Evolutionary conservation across 2,888 invertebrate species (phyloP).

Genomic region (Cryptus viduatorius): DNA sequence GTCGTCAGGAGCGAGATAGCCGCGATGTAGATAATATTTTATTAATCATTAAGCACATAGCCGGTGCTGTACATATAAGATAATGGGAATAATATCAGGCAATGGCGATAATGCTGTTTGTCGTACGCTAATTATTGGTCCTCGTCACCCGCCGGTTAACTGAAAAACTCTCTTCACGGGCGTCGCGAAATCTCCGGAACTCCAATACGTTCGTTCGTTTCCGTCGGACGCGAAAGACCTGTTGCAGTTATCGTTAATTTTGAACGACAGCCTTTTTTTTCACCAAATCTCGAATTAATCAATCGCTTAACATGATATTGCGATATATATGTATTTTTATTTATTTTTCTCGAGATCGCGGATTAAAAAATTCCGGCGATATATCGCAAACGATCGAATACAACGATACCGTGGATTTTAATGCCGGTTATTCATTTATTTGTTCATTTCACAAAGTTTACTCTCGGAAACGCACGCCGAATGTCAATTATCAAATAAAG

Average conservation of each 20-base stretch:
- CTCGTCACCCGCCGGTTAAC: slow-evolving; percentile 52
- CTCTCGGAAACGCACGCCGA: no score
- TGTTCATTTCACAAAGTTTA: not conserved
- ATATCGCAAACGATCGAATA: not conserved
- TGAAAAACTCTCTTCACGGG: not conserved
- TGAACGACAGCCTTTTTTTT: not conserved
- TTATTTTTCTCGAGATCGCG: not conserved
- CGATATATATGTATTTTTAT: not conserved
- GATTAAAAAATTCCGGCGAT: not conserved
- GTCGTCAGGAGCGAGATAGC: slow-evolving; percentile 77
- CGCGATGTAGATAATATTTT: slow-evolving; percentile 80
- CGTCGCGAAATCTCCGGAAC: not conserved
- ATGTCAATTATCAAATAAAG: not conserved
- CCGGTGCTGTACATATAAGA: slow-evolving; percentile 78
- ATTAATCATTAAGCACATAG: slow-evolving; percentile 78
- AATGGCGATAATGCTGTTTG: slow-evolving; percentile 81
- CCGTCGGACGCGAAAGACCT: slow-evolving; percentile 4
- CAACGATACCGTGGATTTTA: not conserved
- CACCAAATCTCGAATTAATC: not conserved
- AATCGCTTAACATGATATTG: not conserved
- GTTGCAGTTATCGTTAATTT: not conserved
- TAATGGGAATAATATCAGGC: slow-evolving; percentile 82
- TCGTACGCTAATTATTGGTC: slow-evolving; percentile 78
- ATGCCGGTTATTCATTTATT: not conserved
- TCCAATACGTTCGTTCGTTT: slow-evolving; percentile 14